These are phyloP conservation scores for Scomber japonicus DNA, from an alignment of 2,113 vertebrate species.

Conservation along the genomic window DNA sequence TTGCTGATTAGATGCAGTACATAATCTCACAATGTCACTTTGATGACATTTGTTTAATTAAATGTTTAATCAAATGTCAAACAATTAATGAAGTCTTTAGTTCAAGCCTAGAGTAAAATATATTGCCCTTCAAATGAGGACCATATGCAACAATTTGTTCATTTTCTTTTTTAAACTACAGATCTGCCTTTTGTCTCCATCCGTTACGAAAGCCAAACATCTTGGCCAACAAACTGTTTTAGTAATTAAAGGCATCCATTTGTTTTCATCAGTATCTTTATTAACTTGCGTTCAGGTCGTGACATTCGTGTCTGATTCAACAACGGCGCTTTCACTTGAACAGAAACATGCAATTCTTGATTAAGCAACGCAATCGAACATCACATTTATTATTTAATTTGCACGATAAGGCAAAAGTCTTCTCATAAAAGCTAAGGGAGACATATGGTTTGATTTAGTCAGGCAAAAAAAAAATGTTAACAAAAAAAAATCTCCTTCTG, in stretches of 20 bases:
- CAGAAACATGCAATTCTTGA: not conserved
- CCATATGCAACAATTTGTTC: not conserved
- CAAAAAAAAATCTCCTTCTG: not conserved
- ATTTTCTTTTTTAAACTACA: not conserved
- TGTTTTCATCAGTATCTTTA: constrained; percentile 22
- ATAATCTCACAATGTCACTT: not conserved
- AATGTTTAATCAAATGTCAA: not conserved
- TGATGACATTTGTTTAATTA: not conserved
- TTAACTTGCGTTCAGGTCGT: not conserved
- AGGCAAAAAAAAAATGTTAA: not conserved
- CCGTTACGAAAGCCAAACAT: not conserved
- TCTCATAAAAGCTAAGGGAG: not conserved
- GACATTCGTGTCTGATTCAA: not conserved
- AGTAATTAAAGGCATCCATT: not conserved
- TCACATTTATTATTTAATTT: constrained; percentile 5
- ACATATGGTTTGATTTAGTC: not conserved
- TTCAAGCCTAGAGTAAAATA: not conserved
- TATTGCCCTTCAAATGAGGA: not conserved
- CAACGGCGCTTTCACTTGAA: not conserved
- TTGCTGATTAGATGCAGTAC: not conserved
- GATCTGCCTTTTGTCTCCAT: not conserved
- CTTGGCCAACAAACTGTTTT: constrained; percentile 4
- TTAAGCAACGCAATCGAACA: constrained; percentile 13
- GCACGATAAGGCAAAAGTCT: not conserved
- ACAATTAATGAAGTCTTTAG: not conserved